These are phyloP conservation scores for Pteruthius melanotis DNA, from an alignment of 2,113 vertebrate genomes.

Conservation along the genomic window DNA sequence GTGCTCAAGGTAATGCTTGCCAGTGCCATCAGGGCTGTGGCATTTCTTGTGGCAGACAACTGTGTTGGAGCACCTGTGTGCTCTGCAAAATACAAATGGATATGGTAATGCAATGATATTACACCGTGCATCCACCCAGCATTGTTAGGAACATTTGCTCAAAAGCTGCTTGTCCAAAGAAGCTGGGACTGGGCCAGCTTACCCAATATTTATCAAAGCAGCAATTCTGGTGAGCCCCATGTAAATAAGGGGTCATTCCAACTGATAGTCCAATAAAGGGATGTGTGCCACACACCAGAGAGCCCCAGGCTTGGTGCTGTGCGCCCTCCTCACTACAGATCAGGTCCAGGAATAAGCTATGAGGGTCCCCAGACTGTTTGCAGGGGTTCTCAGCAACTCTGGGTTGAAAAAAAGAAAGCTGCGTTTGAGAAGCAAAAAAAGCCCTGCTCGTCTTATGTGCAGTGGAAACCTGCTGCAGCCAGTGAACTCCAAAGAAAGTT, in stretches of 20 bases:
- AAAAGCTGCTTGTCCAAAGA: not conserved
- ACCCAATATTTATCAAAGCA: not conserved
- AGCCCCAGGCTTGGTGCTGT: not conserved
- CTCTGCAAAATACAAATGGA: not conserved
- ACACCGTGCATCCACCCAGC: not conserved
- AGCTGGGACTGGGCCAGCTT: not conserved
- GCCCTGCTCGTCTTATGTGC: not conserved
- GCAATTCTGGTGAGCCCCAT: accelerated
- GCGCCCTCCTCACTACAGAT: not conserved
- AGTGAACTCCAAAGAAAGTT: not conserved
- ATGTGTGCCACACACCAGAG: not conserved
- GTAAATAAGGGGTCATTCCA: not conserved
- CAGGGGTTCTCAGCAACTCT: not conserved
- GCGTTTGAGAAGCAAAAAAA: not conserved
- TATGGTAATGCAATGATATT: not conserved
- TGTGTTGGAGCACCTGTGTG: not conserved
- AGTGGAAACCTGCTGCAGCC: not conserved
- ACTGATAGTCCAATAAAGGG: not conserved
- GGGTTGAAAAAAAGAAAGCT: not conserved
- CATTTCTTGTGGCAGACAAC: not conserved
- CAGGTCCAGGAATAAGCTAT: not conserved
- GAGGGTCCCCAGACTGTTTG: not conserved
- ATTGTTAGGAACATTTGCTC: not conserved
- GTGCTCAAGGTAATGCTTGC: accelerated
- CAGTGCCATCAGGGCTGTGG: not conserved